These are phyloP conservation scores for Anas bahamensis DNA, from an alignment of 2,797 vertebrate species.

Conservation along the genomic window DNA sequence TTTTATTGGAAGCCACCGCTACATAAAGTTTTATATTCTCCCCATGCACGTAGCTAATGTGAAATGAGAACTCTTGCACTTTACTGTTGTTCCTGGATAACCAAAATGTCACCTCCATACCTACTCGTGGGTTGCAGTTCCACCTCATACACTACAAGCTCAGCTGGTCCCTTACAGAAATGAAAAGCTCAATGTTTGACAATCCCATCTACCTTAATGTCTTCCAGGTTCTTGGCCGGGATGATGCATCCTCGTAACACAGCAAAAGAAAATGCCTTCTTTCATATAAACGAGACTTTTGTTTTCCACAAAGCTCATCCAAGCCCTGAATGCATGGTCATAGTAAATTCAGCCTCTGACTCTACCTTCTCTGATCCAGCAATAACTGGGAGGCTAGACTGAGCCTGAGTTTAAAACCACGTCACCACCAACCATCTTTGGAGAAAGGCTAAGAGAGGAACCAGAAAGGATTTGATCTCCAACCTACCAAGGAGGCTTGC, in stretches of 20 bases:
- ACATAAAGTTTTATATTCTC: conserved; percentile 41
- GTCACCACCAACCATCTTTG: conserved; percentile 1
- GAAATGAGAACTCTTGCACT: conserved; percentile 26
- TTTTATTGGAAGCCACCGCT: conserved; percentile 45
- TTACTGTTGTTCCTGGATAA: conserved; percentile 51
- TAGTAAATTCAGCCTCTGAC: conserved; percentile 20
- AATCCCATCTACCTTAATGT: conserved; percentile 52
- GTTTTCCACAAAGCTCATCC: conserved; percentile 38
- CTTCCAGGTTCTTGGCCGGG: conserved; percentile 59
- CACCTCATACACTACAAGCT: not conserved
- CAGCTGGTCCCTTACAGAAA: not conserved
- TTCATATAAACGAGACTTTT: conserved; percentile 54
- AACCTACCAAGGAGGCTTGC: conserved; percentile 20
- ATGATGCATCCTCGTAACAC: not conserved
- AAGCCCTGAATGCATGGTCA: conserved; percentile 14
- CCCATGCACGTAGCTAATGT: not conserved
- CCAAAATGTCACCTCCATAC: conserved; percentile 35
- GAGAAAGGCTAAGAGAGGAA: not conserved
- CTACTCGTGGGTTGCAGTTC: not conserved
- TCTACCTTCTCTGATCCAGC: conserved; percentile 2
- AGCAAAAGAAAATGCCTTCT: conserved; percentile 50
- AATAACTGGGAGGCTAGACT: not conserved
- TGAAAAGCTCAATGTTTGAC: conserved; percentile 32
- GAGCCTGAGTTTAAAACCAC: conserved; percentile 9
- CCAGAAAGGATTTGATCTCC: conserved; percentile 29